Percentiles rank a stretch among this genome's conserved stretches.
Conservation (phyloP, 35 echinoderm and acorn worm species). For the Eucidaris tribuloides region DNA sequence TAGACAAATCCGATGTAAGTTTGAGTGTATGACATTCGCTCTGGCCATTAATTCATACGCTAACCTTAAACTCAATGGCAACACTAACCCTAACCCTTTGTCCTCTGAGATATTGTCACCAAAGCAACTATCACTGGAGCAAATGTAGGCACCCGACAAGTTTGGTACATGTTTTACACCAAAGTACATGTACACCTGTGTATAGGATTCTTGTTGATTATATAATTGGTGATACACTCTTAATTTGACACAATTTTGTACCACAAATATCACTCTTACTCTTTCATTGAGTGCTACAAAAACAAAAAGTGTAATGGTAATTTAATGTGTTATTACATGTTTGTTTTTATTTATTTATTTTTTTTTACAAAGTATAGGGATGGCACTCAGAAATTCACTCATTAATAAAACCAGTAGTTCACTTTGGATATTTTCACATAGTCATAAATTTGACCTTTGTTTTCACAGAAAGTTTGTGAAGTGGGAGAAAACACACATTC, state of each 20-base stretch:
- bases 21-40: too few species aligned
- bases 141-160: not conserved
- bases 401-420: not conserved
- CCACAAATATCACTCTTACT: not conserved
- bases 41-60: too few species aligned
- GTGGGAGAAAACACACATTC: not conserved
- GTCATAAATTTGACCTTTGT: not conserved
- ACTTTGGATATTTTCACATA: not conserved
- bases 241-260: not conserved
- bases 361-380: not conserved
- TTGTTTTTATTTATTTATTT: not conserved
- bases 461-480: not conserved
- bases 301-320: not conserved
- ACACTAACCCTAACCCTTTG: not conserved
- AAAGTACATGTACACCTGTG: not conserved
- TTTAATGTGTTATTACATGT: not conserved
- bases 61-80: not conserved
- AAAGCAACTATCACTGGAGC: not conserved
- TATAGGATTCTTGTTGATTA: not conserved
- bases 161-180: not conserved
- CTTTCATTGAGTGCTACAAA: not conserved
- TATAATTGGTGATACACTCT: not conserved
- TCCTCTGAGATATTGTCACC: not conserved
- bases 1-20: slow-evolving; percentile 94
- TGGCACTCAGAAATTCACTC: not conserved